Base-by-base conservation (phyloP, 2,888 invertebrate genomes). In the Phania funesta region DNA sequence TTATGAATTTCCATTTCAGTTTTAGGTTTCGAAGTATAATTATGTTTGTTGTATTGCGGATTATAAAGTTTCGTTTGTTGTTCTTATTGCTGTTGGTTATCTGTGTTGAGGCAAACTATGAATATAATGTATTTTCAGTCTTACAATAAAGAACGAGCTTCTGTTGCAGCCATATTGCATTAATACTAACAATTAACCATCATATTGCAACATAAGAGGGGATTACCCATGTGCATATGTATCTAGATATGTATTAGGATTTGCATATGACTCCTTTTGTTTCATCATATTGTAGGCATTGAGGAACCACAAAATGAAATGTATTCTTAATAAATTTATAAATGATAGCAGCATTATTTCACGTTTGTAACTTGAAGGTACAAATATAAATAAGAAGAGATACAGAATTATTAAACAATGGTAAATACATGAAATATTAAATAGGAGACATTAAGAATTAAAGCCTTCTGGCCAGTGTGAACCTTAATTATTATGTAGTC, bases 211-310 rank as follows among this genome's bases (percentile, higher is more conserved):
- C 60, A 74, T 54, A 48, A 58, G 56, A 50, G 32, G n/a, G n/a
- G 56, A 71, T 78, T 78, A 71, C 18, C n/a, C n/a, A n/a, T n/a
- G n/a, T n/a, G n/a, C n/a, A 22, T 50, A 65, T 71, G 32, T 3
- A 29, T 52, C 24, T 56, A 13, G 11, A 32, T 70, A 26, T 56
- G 20, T 20, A 68, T 32, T 70, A 46, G 24, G 16, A 48, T 70
- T 70, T 18, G 11, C 38, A 50, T 62, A 50, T 71, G 24, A n/a
- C n/a, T 46, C 3, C 22, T 26, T 20, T n/a, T 22, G 8, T 52
- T 22, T 52, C 7, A 22, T 35, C 11, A 7, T 46, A 22, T 44
- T 46, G 32, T 46, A 46, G 56, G 7, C 24, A n/a, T 26, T 24
- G 22, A 16, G 38, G 5, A 24, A 48, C 8, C 22, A 35, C 24